A percentile compares a stretch with the other conserved stretches of the same genome.
These are phyloP conservation scores for Anastrepha ludens DNA, from an alignment of 1,140 invertebrate genomes.

Conservation along the genomic window DNA sequence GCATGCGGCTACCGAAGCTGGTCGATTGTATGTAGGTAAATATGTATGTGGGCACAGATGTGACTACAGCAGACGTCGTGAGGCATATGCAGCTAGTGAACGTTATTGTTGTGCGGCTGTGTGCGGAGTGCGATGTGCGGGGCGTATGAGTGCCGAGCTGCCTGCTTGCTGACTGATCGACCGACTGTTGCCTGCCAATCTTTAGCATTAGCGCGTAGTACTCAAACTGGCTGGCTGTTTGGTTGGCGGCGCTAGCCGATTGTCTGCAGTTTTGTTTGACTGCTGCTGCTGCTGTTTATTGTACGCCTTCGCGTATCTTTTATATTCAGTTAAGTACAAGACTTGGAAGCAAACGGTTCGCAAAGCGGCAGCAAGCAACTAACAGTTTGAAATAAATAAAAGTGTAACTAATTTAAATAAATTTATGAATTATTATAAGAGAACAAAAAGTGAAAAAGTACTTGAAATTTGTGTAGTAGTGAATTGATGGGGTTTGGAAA, in stretches of 20 bases:
- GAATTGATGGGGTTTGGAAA: neutral
- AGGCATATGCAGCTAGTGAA: neutral
- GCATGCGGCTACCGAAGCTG: conserved; percentile 10
- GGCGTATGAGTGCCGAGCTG: conserved; percentile 12
- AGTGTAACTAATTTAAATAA: conserved; percentile 34
- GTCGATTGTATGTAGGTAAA: neutral
- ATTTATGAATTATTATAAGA: conserved; percentile 22
- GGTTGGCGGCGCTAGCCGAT: conserved; percentile 44
- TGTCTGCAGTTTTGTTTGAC: conserved; percentile 37
- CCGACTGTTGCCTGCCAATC: conserved; percentile 48
- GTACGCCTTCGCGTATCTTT: conserved; percentile 60
- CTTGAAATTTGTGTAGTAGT: conserved; percentile 17
- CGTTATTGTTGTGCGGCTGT: neutral
- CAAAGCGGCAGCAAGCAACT: conserved; percentile 52
- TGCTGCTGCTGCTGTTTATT: conserved; percentile 54
- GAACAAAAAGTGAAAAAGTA: neutral
- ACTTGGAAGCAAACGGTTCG: conserved; percentile 68
- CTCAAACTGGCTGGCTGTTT: neutral
- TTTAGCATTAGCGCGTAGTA: conserved; percentile 44
- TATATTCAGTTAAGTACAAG: conserved; percentile 71
- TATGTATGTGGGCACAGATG: neutral
- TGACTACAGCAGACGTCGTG: neutral
- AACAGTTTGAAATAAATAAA: neutral
- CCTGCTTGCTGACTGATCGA: neutral
- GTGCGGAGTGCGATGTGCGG: neutral